Base-by-base conservation (phyloP, 2,797 vertebrate species). In the Gadopsis marmoratus region DNA sequence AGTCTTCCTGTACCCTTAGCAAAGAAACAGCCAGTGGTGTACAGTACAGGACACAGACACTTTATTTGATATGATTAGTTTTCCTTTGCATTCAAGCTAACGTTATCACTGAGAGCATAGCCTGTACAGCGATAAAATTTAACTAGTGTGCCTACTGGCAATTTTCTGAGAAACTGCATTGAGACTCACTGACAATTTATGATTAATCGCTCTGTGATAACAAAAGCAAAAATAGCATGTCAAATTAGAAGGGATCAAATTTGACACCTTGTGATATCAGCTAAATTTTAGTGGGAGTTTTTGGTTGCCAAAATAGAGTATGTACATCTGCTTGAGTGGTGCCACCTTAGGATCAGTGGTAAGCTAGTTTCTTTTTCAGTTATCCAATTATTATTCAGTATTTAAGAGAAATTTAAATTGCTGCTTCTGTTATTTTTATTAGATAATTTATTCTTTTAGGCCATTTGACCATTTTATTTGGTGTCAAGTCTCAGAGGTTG, bases 211-310 rank as follows among this genome's bases (percentile, higher is more conserved):
- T 12, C 33, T 21, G 21, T 54, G 35, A 66, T 61, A 58, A 66
- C 11, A 63, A 39, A 33, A 39, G 35, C 9, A 66, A 33, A 47
- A 50, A 72, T 35, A 37, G 21, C 9, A 69, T 37, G 26, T 74
- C 1, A 60, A 33, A 60, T 5, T 64, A 21, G 17, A 51, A 26
- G 9, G 7, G 26, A 39, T 73, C 26, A 65, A 45, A 59, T 64
- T 41, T 72, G 54, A 76, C 16, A 58, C 70, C 14, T 56, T 58
- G 13, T 67, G 60, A 62, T 60, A 76, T 53, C 29, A 74, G 31
- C 12, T 58, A 33, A 7, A 41, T 72, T 19, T 59, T 41, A 45
- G 26, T 35, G n/a, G 31, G 31, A 69, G 23, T 23, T 35, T 80
- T 60, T 61, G 17, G 35, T 50, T 64, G 45, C 58, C 67, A 71